Percentiles rank a stretch among this genome's conserved stretches.
phyloP scores from a whole-genome alignment of 2,888 invertebrate species.

The Sialis fuliginosa region DNA sequence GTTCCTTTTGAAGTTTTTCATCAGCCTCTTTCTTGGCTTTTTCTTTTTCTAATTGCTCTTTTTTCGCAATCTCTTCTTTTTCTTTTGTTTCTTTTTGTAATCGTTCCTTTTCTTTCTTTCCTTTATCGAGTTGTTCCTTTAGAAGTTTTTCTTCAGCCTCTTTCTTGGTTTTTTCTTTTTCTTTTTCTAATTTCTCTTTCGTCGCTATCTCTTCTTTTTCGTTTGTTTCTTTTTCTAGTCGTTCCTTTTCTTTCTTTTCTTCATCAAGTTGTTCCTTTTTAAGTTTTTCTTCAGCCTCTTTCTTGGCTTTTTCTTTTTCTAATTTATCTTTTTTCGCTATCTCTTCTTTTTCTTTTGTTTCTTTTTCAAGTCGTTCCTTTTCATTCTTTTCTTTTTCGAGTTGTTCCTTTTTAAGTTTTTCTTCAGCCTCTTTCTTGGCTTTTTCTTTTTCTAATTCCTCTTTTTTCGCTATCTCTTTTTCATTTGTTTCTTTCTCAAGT shows the following conservation, averaged over 20 bases:
- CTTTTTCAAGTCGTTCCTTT: constrained; percentile 17
- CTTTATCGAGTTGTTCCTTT: constrained; percentile 6
- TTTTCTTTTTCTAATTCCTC: constrained; percentile 12
- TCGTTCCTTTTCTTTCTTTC: constrained; percentile 12
- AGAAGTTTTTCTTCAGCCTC: no score
- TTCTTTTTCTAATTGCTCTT: constrained; percentile 11
- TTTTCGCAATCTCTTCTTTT: constrained; percentile 11
- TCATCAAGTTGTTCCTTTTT: constrained; percentile 9
- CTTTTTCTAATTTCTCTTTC: no score
- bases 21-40: constrained; percentile 21
- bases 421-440: constrained; percentile 21
- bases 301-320: constrained; percentile 14
- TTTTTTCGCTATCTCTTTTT: constrained; percentile 12
- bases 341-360: constrained; percentile 17
- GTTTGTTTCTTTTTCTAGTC: neutral
- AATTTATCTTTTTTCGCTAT: constrained; percentile 15
- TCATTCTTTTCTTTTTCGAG: constrained; percentile 8
- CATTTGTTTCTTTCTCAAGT: constrained; percentile 17
- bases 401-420: constrained; percentile 16
- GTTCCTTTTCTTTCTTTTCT: constrained; percentile 9
- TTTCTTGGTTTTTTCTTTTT: no score
- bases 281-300: constrained; percentile 14
- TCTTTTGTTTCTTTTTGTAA: constrained; percentile 18
- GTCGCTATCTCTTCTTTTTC: constrained; percentile 6
- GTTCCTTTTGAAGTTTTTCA: constrained; percentile 17